These are phyloP conservation scores for Euwallacea similis DNA, from an alignment of 1,140 invertebrate species.

Conservation along the genomic window DNA sequence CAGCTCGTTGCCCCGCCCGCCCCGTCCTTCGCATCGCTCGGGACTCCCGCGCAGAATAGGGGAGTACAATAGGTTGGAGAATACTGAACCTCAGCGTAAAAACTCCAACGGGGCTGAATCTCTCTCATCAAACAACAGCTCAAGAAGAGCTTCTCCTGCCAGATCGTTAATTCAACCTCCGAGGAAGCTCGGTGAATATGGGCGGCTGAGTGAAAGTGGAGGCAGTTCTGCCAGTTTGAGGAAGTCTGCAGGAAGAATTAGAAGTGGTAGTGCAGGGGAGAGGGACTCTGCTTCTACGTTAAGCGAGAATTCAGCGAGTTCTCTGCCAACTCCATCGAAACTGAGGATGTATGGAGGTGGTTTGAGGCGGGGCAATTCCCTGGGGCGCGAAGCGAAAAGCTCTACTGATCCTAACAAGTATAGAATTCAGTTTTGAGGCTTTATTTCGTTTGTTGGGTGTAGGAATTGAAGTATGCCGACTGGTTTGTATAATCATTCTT, in stretches of 20 bases:
- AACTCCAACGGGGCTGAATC: conserved; percentile 51
- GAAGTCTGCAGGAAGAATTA: conserved; percentile 55
- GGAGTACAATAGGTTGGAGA: conserved; percentile 59
- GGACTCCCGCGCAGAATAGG: conserved; percentile 58
- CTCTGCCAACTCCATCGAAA: conserved; percentile 64
- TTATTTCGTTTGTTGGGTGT: not conserved
- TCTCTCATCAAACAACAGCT: conserved; percentile 52
- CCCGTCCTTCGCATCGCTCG: conserved; percentile 62
- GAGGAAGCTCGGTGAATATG: conserved; percentile 61
- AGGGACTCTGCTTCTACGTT: conserved; percentile 60
- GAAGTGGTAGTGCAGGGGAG: conserved; percentile 57
- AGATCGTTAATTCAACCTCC: conserved; percentile 66
- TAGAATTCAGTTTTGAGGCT: conserved; percentile 66
- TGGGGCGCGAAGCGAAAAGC: conserved; percentile 60
- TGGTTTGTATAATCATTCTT: too few relatives aligned
- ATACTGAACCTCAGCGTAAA: conserved; percentile 45
- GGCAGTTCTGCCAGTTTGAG: conserved; percentile 52
- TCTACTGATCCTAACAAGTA: conserved; percentile 61
- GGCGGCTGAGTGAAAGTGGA: conserved; percentile 60
- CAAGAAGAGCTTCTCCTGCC: conserved; percentile 57
- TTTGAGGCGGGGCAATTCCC: conserved; percentile 58
- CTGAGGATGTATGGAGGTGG: conserved; percentile 59
- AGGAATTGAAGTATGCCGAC: too few relatives aligned
- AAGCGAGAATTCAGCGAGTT: conserved; percentile 60
- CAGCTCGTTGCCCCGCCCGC: conserved; percentile 67